phyloP scores from a whole-genome alignment of 1,140 invertebrate genomes.

The Lordiphosa clarofinis region DNA sequence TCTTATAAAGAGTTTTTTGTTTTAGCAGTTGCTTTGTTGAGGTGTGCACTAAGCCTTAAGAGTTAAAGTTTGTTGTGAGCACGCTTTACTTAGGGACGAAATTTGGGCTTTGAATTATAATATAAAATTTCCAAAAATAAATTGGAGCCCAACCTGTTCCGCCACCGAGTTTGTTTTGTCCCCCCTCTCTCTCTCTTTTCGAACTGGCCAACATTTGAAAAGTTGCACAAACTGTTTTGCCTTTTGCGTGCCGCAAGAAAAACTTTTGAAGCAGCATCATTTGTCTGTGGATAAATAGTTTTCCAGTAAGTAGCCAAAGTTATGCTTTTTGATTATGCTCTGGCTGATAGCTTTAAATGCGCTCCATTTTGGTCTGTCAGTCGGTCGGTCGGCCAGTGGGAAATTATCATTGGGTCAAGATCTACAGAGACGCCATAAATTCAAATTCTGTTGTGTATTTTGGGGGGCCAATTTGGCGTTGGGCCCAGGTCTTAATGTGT shows the following conservation, averaged over 20 bases:
- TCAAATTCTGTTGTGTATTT: conserved; percentile 60
- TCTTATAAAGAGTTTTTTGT: too few relatives aligned
- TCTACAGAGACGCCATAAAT: conserved; percentile 47
- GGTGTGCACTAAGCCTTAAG: too few relatives aligned
- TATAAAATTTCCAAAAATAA: background rate
- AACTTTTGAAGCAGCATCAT: conserved; percentile 73
- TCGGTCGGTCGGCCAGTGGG: background rate
- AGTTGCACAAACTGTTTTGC: conserved; percentile 73
- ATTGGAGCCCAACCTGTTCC: background rate
- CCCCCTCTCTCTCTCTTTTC: conserved; percentile 13
- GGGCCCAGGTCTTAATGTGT: conserved; percentile 56
- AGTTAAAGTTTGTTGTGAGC: too few relatives aligned
- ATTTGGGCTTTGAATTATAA: background rate
- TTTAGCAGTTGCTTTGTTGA: too few relatives aligned
- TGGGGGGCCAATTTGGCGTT: conserved; percentile 45
- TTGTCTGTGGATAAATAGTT: conserved; percentile 78
- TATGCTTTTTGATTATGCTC: conserved; percentile 74
- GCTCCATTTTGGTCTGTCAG: conserved; percentile 14
- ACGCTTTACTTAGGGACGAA: too few relatives aligned
- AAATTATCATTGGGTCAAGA: conserved; percentile 17
- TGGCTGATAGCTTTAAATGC: conserved; percentile 60
- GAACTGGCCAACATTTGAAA: conserved; percentile 40
- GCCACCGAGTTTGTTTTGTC: background rate
- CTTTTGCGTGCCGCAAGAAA: conserved; percentile 55
- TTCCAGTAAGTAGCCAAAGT: conserved; percentile 72